phyloP scores from a whole-genome alignment of 2,113 vertebrate genomes.

The Peromyscus maniculatus region DNA sequence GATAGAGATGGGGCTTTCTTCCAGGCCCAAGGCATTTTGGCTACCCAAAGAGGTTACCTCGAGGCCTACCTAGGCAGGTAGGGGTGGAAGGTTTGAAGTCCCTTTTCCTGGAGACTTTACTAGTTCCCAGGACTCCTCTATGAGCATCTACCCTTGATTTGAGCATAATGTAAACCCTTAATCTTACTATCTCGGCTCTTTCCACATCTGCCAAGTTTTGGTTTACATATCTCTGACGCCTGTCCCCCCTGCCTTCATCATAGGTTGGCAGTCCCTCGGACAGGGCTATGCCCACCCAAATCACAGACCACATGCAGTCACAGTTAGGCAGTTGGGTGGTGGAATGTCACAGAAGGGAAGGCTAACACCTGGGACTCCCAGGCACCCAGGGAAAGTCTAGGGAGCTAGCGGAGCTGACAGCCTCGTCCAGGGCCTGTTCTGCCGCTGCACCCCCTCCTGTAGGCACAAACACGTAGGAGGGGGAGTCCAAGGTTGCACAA shows the following conservation, averaged over 20 bases:
- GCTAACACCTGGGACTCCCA: not conserved
- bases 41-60: not conserved
- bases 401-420: no score
- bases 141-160: not conserved
- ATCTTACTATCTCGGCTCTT: not conserved
- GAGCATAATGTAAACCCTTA: not conserved
- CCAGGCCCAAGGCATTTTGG: not conserved
- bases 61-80: not conserved
- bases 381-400: not conserved
- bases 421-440: not conserved
- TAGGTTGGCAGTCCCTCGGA: not conserved
- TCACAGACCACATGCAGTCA: not conserved
- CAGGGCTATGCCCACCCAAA: not conserved
- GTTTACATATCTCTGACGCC: not conserved
- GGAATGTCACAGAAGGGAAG: not conserved
- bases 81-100: not conserved
- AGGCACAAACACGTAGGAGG: not conserved
- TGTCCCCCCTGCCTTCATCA: not conserved
- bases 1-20: not conserved
- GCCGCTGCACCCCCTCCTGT: not conserved
- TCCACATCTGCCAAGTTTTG: not conserved
- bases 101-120: not conserved
- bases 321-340: not conserved
- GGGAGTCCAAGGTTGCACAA: not conserved
- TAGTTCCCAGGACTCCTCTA: not conserved